These are phyloP conservation scores for Abrostola tripartita DNA, from an alignment of 2,888 invertebrate genomes.

Conservation along the genomic window DNA sequence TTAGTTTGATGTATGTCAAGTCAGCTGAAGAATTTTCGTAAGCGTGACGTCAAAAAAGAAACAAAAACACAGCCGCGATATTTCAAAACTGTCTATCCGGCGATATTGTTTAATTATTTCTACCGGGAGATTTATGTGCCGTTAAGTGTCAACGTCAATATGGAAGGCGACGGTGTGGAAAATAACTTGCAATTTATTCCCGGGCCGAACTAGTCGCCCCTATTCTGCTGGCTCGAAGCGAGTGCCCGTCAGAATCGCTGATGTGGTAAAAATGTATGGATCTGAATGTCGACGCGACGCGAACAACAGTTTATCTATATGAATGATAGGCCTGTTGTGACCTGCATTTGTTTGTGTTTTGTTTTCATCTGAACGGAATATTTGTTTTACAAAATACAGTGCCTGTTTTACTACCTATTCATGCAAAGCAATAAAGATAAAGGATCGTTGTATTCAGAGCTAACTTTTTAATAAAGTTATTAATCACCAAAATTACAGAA, in stretches of 20 bases:
- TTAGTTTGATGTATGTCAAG: background rate
- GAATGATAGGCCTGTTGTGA: conserved; percentile 37
- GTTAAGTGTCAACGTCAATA: conserved; percentile 84
- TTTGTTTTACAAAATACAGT: background rate
- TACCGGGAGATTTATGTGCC: conserved; percentile 76
- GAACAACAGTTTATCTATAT: conserved; percentile 50
- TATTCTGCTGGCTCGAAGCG: conserved; percentile 56
- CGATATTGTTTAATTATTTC: conserved; percentile 78
- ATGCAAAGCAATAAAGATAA: no score
- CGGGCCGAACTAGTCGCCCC: conserved; percentile 55
- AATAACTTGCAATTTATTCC: conserved; percentile 82
- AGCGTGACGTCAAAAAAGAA: conserved; percentile 13
- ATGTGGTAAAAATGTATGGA: conserved; percentile 52
- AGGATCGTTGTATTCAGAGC: no score
- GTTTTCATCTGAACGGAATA: conserved; percentile 12
- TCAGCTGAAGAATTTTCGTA: conserved; percentile 9
- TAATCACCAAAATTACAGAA: no score
- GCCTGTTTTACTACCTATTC: no score
- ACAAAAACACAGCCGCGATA: conserved; percentile 29
- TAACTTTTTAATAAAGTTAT: background rate
- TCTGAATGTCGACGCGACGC: conserved; percentile 32
- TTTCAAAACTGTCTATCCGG: conserved; percentile 63
- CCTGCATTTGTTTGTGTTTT: conserved; percentile 23
- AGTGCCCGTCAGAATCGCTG: conserved; percentile 40
- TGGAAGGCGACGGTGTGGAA: conserved; percentile 76